Percentiles rank a stretch among this genome's conserved stretches.
Conservation (phyloP, 2,113 vertebrate species). For the Cyanoramphus novaezelandiae region DNA sequence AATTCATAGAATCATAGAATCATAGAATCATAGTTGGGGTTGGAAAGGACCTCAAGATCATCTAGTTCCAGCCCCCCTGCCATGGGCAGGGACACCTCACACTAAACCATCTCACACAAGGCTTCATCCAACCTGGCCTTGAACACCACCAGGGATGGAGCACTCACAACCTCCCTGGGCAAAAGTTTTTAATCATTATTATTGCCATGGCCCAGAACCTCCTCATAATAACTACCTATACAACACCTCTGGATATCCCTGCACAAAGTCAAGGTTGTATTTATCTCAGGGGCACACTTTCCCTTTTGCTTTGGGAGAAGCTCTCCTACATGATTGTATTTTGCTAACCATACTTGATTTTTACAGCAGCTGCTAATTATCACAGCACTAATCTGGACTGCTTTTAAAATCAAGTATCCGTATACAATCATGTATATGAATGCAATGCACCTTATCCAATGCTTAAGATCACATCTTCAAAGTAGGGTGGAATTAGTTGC, state of each 20-base stretch:
- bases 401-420: not conserved
- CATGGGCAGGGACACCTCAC: too few species aligned
- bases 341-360: not conserved
- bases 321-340: not conserved
- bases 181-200: not conserved
- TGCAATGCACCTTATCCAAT: not conserved
- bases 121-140: too few species aligned
- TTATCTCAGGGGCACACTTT: not conserved
- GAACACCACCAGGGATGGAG: too few species aligned
- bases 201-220: not conserved
- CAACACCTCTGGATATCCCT: not conserved
- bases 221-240: not conserved
- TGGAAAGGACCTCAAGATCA: too few species aligned
- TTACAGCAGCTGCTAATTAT: not conserved
- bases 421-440: not conserved
- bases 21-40: too few species aligned
- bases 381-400: not conserved
- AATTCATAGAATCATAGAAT: not conserved
- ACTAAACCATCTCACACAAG: too few species aligned
- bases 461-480: not conserved
- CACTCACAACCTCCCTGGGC: too few species aligned
- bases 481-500: not conserved
- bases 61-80: too few species aligned
- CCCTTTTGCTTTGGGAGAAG: not conserved
- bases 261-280: not conserved